Percentiles rank a stretch among this genome's conserved stretches.
These are phyloP conservation scores for Furnarius figulus DNA, from an alignment of 2,113 vertebrate genomes.

Conservation along the genomic window DNA sequence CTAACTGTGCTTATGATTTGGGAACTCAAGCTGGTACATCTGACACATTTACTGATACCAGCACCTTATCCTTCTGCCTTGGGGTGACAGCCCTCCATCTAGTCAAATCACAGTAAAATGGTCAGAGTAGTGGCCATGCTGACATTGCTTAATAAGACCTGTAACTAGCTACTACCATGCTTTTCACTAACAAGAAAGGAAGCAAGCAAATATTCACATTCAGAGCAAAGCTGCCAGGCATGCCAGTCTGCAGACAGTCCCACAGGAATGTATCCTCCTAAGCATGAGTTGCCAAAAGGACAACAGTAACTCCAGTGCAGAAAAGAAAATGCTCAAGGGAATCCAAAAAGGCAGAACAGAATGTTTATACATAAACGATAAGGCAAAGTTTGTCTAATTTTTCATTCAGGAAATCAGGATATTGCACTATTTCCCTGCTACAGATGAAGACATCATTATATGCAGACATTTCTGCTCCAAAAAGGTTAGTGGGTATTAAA, in stretches of 20 bases:
- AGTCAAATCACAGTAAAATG: neutral
- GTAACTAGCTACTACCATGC: neutral
- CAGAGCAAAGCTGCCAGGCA: neutral
- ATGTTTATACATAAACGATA: neutral
- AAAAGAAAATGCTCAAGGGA: neutral
- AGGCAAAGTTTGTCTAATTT: neutral
- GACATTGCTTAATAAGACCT: neutral
- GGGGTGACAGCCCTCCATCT: neutral
- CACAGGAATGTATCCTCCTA: neutral
- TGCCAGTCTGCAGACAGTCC: neutral
- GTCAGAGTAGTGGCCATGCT: neutral
- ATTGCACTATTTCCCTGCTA: neutral
- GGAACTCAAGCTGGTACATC: fast-evolving
- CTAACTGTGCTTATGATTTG: fast-evolving
- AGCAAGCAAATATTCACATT: neutral
- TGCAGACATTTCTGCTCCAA: neutral
- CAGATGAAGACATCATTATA: fast-evolving
- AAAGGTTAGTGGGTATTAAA: neutral
- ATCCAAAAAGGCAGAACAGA: neutral
- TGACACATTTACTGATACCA: neutral
- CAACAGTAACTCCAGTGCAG: neutral
- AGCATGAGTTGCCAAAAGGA: neutral
- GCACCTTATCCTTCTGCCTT: neutral
- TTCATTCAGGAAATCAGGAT: neutral
- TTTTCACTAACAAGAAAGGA: neutral